phyloP scores from a whole-genome alignment of 2,888 invertebrate species.

The Drosophila affinis region DNA sequence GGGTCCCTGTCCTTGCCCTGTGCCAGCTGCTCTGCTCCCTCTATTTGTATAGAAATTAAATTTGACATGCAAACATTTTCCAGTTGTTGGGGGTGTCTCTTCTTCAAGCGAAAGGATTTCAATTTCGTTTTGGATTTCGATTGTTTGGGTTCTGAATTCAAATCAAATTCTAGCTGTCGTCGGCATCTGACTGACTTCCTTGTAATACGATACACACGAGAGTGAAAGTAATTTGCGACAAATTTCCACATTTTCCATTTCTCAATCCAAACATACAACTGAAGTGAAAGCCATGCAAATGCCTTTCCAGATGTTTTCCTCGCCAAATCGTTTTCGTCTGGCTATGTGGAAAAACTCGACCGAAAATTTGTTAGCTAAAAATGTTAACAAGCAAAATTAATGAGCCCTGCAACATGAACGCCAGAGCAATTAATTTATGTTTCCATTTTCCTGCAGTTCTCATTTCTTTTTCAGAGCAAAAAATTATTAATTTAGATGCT shows the following conservation, averaged over 20 bases:
- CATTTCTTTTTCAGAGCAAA: slow-evolving; percentile 33
- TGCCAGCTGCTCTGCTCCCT: slow-evolving; percentile 51
- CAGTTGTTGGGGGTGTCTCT: slow-evolving; percentile 12
- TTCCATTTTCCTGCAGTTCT: slow-evolving; percentile 29
- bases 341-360: slow-evolving; percentile 35
- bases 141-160: slow-evolving; percentile 32
- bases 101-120: slow-evolving; percentile 68
- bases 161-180: slow-evolving; percentile 37
- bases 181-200: slow-evolving; percentile 36
- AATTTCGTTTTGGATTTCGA: not conserved
- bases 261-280: slow-evolving; percentile 6
- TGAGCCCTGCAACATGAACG: slow-evolving; percentile 66
- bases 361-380: slow-evolving; percentile 63
- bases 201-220: slow-evolving; percentile 50
- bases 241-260: slow-evolving; percentile 58
- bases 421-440: slow-evolving; percentile 31
- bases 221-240: slow-evolving; percentile 80
- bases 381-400: slow-evolving; percentile 77
- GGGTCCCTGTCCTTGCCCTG: slow-evolving; percentile 31
- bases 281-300: slow-evolving; percentile 79
- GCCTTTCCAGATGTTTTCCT: slow-evolving; percentile 60
- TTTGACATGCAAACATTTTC: slow-evolving; percentile 77
- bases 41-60: slow-evolving; percentile 76
- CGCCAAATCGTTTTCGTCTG: slow-evolving; percentile 36
- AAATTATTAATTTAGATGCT: slow-evolving; percentile 61